Evolutionary conservation across 2,888 invertebrate genomes (phyloP).

Genomic region (Pilophorus perplexus): DNA sequence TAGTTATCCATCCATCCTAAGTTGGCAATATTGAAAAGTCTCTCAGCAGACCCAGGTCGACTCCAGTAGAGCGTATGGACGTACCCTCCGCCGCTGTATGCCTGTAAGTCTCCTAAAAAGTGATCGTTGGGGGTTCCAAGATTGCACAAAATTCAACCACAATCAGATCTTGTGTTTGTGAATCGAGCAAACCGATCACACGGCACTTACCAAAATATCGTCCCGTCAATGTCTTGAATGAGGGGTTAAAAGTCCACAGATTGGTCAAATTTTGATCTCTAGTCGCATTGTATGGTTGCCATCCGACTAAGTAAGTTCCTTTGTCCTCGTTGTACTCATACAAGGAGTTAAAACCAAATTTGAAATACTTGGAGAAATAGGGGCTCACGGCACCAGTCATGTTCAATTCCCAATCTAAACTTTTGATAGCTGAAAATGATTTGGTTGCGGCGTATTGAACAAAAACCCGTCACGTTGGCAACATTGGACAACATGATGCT

Average conservation of each 20-base stretch:
- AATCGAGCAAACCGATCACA: too few species aligned
- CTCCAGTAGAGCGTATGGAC: neutral
- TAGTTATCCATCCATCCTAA: neutral
- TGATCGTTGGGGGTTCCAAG: neutral
- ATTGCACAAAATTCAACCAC: too few species aligned
- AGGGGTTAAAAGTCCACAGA: neutral
- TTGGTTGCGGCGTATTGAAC: too few species aligned
- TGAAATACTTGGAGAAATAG: too few species aligned
- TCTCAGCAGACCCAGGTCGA: neutral
- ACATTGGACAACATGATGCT: too few species aligned
- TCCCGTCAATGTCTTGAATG: neutral
- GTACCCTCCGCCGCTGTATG: constrained; percentile 1
- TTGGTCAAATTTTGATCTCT: neutral
- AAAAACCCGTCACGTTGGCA: too few species aligned
- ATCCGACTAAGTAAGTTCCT: neutral
- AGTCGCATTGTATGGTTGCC: neutral
- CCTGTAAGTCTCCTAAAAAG: neutral
- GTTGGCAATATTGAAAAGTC: neutral
- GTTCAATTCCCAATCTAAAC: too few species aligned
- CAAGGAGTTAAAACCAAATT: too few species aligned
- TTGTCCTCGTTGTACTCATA: neutral
- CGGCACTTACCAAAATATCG: neutral
- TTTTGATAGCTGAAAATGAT: too few species aligned
- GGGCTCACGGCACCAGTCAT: too few species aligned
- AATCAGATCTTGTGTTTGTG: too few species aligned